Evolutionary conservation across 2,797 vertebrate species (phyloP).

Genomic region (Neosalanx taihuensis): DNA sequence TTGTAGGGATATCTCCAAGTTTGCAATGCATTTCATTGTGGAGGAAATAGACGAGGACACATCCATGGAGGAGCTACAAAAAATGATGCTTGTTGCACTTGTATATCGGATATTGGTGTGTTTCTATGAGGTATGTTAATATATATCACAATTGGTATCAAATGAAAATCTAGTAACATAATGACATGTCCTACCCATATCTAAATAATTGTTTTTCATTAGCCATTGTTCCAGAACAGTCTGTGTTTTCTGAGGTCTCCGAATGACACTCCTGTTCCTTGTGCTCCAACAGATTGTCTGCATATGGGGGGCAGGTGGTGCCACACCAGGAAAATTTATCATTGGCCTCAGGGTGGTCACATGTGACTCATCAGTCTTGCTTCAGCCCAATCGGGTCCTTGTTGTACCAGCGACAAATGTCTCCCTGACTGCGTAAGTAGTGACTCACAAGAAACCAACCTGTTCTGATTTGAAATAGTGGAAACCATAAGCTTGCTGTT

Average conservation of each 20-base stretch:
- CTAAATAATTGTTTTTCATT: too few species aligned
- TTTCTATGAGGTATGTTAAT: constrained; percentile 87
- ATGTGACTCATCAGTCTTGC: constrained; percentile 89
- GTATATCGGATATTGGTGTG: constrained; percentile 95
- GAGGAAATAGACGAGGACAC: constrained; percentile 99
- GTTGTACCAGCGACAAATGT: constrained; percentile 95
- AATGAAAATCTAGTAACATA: constrained; percentile 31
- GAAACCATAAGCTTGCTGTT: too few species aligned
- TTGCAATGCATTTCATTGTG: constrained; percentile 98
- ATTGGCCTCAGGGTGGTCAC: constrained; percentile 92
- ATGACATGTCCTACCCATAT: background rate
- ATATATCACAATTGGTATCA: too few species aligned
- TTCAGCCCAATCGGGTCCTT: constrained; percentile 90
- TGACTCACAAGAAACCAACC: background rate
- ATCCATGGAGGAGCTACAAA: constrained; percentile 97
- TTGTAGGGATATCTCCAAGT: constrained; percentile 94
- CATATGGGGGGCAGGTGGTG: constrained; percentile 97
- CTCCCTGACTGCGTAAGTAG: constrained; percentile 93
- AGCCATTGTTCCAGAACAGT: background rate
- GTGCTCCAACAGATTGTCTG: constrained; percentile 84
- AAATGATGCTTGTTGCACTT: constrained; percentile 97
- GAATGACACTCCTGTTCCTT: background rate
- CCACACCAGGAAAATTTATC: constrained; percentile 96
- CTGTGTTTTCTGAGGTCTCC: background rate
- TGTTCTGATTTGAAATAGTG: background rate